Evolutionary conservation across 2,113 vertebrate genomes (phyloP).

Genomic region (Mellivora capensis): DNA sequence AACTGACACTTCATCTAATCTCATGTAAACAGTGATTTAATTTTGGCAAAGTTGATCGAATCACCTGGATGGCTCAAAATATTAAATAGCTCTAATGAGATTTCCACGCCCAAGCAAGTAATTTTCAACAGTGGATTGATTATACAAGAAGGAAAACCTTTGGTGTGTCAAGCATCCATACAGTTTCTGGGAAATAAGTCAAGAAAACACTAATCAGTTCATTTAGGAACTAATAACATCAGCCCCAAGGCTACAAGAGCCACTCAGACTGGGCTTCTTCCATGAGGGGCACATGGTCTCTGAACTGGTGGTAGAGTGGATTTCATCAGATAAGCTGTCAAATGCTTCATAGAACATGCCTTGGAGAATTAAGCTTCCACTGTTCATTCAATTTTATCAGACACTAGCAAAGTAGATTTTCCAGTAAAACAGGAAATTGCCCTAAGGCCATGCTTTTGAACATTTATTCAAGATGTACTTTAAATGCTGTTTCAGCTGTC

Average conservation of each 20-base stretch:
- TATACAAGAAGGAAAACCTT: conserved; percentile 57
- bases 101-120: conserved; percentile 24
- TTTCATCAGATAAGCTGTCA: conserved; percentile 74
- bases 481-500: conserved; percentile 79
- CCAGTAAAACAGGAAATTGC: conserved; percentile 79
- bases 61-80: conserved; percentile 49
- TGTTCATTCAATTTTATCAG: conserved; percentile 79
- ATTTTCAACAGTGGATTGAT: conserved; percentile 55
- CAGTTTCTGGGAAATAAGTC: conserved; percentile 64
- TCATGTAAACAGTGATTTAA: conserved; percentile 43
- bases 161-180: conserved; percentile 26
- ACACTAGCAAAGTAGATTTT: conserved; percentile 74
- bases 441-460: conserved; percentile 80
- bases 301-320: not conserved
- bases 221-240: conserved; percentile 67
- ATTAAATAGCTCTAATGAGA: conserved; percentile 48
- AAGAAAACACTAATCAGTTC: conserved; percentile 68
- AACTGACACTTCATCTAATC: conserved; percentile 15
- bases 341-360: conserved; percentile 78
- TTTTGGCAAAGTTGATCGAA: conserved; percentile 56
- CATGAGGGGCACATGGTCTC: conserved; percentile 14
- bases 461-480: conserved; percentile 81
- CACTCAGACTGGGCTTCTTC: conserved; percentile 45
- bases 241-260: conserved; percentile 59
- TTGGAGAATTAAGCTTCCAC: conserved; percentile 78